Base-by-base conservation (phyloP, 2,888 invertebrate species). In the Tridacna gigas region DNA sequence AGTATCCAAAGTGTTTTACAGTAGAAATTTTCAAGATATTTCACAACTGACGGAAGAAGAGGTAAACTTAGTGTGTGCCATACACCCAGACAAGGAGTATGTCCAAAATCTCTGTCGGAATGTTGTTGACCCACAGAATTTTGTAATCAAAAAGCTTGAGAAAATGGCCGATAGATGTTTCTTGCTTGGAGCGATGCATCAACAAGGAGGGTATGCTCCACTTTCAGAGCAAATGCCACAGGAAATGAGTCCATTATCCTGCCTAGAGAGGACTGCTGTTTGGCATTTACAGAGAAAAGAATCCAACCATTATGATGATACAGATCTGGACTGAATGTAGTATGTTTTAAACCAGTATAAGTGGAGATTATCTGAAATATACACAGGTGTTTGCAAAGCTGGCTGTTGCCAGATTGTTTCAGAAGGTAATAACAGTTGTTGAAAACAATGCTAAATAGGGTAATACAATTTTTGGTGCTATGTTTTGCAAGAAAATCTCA, bases 1-100 rank as follows among this genome's bases (percentile, higher is more conserved):
- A 2, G 51, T 77, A 9, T 45, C 65, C n/a, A 26, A 77, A 25
- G 22, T 45, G 0, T 22, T n/a, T n/a, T 77, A 77, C 48, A 51
- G 26, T n/a, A 47, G 45, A 22, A 77, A 67, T 37, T 77, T 48
- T 48, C 66, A 67, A 25, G 67, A 77, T 51, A 26, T 77, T 28
- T 77, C 77, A 7, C 47, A 67, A 26, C 51, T 77, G 22, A 77
- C 66, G 7, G 77, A 66, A 26, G 77, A 66, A 22, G 77, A 77
- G 51, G 11, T 67, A 18, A 48, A 51, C n/a, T 13, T 67, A 12
- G 20, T 77, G 5, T 77, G 67, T 26, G 56, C 28, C 15, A 22
- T 48, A 26, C 77, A 77, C 25, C 77, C 77, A 48, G 47, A 77
- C 7, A 67, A 66, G 37, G 77, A 66, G 18, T 51, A 67, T 26